A percentile compares a stretch with the other conserved stretches of the same genome.
These are phyloP conservation scores for Chrysodeixis includens DNA, from an alignment of 2,888 invertebrate species.

Conservation along the genomic window DNA sequence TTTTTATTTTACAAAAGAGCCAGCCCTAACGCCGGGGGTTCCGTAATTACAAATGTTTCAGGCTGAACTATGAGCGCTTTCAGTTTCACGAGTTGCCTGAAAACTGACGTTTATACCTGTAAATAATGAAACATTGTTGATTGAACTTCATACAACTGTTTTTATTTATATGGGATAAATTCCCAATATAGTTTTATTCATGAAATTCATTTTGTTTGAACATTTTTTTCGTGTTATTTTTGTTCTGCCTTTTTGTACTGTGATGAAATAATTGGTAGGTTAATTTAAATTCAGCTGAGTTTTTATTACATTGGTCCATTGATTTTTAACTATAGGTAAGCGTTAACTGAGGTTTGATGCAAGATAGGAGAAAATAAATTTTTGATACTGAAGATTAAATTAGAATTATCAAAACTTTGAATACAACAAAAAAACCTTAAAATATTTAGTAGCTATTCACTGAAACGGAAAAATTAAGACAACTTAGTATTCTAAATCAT, in stretches of 20 bases:
- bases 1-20: neutral
- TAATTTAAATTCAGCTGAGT: neutral
- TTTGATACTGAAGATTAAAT: too few relatives aligned
- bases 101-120: conserved; percentile 56
- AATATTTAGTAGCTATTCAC: too few relatives aligned
- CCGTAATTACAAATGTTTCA: conserved; percentile 65
- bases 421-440: neutral
- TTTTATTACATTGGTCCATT: neutral
- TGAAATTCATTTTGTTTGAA: conserved; percentile 32
- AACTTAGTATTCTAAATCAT: neutral
- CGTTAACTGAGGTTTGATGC: neutral
- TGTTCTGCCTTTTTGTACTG: neutral
- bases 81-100: conserved; percentile 56
- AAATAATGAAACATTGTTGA: conserved; percentile 62
- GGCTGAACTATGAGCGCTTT: conserved; percentile 58
- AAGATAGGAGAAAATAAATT: too few relatives aligned
- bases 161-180: conserved; percentile 36
- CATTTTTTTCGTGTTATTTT: conserved; percentile 12
- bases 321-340: neutral
- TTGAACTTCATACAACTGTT: conserved; percentile 45
- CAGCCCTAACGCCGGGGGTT: conserved; percentile 42
- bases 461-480: neutral
- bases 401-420: too few relatives aligned
- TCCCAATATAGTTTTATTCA: conserved; percentile 38
- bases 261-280: neutral